Evolutionary conservation across 2,797 vertebrate genomes (phyloP), one percentile per base, ranked within the genome.

Genomic region (Anguilla pacifica): DNA sequence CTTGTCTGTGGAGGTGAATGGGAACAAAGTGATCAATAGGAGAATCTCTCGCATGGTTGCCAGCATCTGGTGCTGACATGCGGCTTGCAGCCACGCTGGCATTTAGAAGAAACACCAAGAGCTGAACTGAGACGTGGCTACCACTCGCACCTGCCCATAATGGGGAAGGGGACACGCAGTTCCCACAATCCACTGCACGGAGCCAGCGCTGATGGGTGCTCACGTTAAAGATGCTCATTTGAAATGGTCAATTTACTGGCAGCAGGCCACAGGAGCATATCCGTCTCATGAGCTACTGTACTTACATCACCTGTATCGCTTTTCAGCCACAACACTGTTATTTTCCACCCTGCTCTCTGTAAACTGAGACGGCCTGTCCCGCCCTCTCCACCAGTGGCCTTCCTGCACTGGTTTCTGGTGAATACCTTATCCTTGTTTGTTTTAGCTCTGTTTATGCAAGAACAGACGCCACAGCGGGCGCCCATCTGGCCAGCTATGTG

Each of bases 1-100:
- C 79, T 89, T 87, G 89, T 83, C 88, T 86, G 85, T 88, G 87
- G 88, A 89, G 87, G 85, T 91, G 89, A 91, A 89, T 88, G 90
- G 89, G 72, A 85, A 89, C 89, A 87, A 79, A 83, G 64, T 82
- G 88, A 89, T 88, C 89, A 88, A 85, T 81, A 9, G 39, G 19
- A 81, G 77, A 49, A 46, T 49, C 77, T 81, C 7, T 49, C 77
- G 9, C 70, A 49, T 2, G 5, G 39, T 43, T 35, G n/a, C 35
- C 35, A 77, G 72, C 72, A 35, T 39, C 72, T 81, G 77, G 77
- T 17, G n/a, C 39, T 22, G 77, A 39, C 43, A 10, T 22, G 35
- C 43, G 39, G 35, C 46, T 7, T 43, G 31, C 39, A 35, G 87
- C 77, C 86, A 84, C 67, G 51, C 35, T n/a, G 28, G n/a, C 59